Conservation (phyloP, 2,113 vertebrate species). For the Peromyscus polionotus region DNA sequence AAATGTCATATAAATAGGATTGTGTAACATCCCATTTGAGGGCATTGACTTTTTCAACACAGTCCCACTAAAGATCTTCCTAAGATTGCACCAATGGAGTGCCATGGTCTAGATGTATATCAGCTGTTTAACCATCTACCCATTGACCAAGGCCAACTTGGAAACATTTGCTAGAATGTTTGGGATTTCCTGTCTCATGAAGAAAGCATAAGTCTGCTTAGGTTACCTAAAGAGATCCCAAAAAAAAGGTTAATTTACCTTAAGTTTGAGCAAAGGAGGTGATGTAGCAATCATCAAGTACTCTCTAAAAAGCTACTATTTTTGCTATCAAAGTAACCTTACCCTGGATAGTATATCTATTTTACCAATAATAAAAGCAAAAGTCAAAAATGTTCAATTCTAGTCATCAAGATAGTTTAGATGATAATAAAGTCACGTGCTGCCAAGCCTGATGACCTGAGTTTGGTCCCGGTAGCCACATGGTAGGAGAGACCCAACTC, state of each 20-base stretch:
- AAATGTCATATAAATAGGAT: background rate
- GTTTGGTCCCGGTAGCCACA: background rate
- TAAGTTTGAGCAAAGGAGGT: background rate
- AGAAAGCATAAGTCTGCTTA: conserved; percentile 10
- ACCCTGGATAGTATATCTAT: background rate
- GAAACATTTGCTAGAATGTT: conserved; percentile 5
- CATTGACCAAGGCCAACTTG: background rate
- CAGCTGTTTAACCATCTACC: background rate
- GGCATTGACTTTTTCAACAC: background rate
- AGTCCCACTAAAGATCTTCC: background rate
- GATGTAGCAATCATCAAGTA: background rate
- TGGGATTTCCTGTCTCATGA: background rate
- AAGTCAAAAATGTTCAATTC: background rate
- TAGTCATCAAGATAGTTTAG: background rate
- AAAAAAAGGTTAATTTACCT: background rate
- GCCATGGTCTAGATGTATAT: background rate
- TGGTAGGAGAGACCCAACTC: background rate
- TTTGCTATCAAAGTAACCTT: conserved; percentile 11
- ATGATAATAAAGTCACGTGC: too few species aligned
- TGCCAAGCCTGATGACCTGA: background rate
- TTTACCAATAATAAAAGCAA: background rate
- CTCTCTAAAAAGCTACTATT: background rate
- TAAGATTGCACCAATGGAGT: background rate
- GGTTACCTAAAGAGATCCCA: background rate
- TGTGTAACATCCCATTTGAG: background rate